Conservation (phyloP, 2,797 vertebrate genomes). For the Tadarida brasiliensis region DNA sequence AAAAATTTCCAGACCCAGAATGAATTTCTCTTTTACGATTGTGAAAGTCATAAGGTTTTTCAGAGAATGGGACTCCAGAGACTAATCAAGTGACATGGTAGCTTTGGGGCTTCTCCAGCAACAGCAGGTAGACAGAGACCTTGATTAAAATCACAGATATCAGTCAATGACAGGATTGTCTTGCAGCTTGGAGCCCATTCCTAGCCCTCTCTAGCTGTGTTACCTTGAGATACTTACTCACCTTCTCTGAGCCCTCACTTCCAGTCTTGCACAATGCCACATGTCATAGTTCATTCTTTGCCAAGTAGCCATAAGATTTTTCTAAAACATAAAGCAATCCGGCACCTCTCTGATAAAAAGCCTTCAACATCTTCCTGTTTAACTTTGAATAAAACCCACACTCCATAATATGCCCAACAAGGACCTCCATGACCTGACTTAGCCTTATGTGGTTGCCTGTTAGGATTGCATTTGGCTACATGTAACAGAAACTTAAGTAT, state of each 20-base stretch:
- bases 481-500: slow-evolving; percentile 4
- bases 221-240: neutral
- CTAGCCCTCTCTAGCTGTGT: neutral
- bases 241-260: neutral
- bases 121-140: neutral
- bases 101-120: neutral
- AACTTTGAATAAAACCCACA: neutral
- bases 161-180: neutral
- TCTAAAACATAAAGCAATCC: neutral
- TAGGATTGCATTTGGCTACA: neutral
- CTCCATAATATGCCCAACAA: neutral
- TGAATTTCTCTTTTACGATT: slow-evolving; percentile 43
- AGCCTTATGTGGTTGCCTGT: neutral
- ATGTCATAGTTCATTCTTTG: neutral
- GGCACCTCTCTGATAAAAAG: neutral
- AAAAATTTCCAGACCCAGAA: slow-evolving; percentile 66
- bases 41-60: neutral
- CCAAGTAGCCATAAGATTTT: neutral
- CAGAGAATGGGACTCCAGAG: neutral
- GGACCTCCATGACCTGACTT: neutral
- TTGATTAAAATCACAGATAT: slow-evolving; percentile 4
- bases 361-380: neutral
- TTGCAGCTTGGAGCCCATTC: neutral
- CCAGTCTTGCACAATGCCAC: neutral
- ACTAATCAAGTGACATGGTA: neutral